A percentile compares a stretch with the other conserved stretches of the same genome.
Evolutionary conservation across 2,113 vertebrate species (phyloP).

Genomic region (Apistogramma diplotaenia): DNA sequence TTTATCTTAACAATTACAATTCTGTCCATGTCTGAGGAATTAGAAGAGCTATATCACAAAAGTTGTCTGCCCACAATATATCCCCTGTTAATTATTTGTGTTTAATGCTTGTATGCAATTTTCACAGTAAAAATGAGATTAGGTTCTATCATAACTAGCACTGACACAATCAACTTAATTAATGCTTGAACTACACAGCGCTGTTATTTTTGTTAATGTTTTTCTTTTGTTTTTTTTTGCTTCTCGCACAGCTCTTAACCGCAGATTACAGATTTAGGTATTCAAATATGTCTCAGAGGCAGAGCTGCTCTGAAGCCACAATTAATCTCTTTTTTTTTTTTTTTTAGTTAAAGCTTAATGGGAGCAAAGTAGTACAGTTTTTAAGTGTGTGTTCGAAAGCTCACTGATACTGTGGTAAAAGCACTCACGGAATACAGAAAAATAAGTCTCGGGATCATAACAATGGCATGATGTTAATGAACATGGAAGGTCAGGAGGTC

Average conservation of each 20-base stretch:
- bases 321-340: background rate
- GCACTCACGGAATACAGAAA: background rate
- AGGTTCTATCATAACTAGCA: background rate
- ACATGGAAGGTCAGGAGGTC: background rate
- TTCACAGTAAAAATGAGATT: background rate
- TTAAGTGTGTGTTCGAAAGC: background rate
- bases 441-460: background rate
- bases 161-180: conserved; percentile 33
- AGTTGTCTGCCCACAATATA: background rate
- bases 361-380: background rate
- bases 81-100: background rate
- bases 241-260: background rate
- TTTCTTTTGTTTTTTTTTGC: background rate
- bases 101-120: background rate
- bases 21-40: background rate
- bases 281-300: conserved; percentile 11
- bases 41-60: background rate
- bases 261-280: background rate
- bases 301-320: background rate
- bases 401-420: background rate
- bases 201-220: background rate
- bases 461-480: background rate
- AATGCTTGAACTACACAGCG: background rate
- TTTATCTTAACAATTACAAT: conserved; percentile 48
- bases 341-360: background rate